A percentile compares a stretch with the other conserved stretches of the same genome.
Conservation (phyloP, 2,797 vertebrate species). For the Sebastolobus alascanus region DNA sequence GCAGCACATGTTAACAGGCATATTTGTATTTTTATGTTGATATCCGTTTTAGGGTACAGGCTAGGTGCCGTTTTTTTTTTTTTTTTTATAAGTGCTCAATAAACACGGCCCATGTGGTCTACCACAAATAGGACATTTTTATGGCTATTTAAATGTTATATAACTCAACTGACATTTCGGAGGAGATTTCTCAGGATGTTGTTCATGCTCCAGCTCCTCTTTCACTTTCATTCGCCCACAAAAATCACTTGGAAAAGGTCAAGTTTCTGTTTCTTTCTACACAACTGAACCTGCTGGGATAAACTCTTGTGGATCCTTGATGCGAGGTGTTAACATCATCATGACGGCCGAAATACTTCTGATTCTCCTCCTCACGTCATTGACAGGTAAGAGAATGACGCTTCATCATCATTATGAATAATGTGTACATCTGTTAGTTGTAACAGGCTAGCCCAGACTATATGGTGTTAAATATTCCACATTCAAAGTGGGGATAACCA, state of each 20-base stretch:
- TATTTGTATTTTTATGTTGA: background rate
- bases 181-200: no score
- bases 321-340: background rate
- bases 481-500: background rate
- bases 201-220: background rate
- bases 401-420: background rate
- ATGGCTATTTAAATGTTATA: background rate
- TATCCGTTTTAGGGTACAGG: no score
- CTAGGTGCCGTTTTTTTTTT: no score
- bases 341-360: background rate
- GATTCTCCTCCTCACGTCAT: slow-evolving; percentile 2
- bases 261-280: background rate
- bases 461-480: background rate
- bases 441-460: no score
- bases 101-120: background rate
- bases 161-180: background rate
- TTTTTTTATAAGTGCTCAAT: background rate
- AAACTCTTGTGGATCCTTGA: background rate
- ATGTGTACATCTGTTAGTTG: background rate
- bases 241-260: background rate
- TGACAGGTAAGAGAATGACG: slow-evolving; percentile 40
- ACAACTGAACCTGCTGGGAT: background rate
- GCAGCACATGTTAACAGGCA: background rate
- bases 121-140: background rate
- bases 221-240: background rate